Conservation (phyloP, 2,888 invertebrate genomes). For the Tenthredo mesomela region DNA sequence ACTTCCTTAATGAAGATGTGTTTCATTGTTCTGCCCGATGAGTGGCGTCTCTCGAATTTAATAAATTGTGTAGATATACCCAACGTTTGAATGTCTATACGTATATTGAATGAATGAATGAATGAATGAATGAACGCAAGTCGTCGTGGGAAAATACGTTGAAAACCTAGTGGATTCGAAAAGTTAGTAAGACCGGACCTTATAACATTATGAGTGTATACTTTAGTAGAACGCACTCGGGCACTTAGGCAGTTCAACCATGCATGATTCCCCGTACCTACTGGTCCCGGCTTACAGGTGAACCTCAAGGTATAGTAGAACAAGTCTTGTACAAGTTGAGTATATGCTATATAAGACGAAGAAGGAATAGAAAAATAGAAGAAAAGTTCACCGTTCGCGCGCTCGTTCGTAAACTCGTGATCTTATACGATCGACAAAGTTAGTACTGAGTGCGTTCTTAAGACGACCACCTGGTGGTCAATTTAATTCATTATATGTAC, state of each 20-base stretch:
- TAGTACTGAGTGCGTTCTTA: constrained; percentile 6
- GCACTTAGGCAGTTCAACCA: constrained; percentile 71
- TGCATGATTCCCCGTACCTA: constrained; percentile 72
- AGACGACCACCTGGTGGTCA: constrained; percentile 16
- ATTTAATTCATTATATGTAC: constrained; percentile 14
- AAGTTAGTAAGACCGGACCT: constrained; percentile 37
- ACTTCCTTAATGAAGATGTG: not conserved
- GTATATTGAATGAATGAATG: not conserved
- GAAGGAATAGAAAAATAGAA: constrained; percentile 9
- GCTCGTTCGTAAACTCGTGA: not conserved
- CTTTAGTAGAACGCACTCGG: constrained; percentile 48
- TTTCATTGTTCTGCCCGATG: not conserved
- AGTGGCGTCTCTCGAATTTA: not conserved
- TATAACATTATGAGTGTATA: constrained; percentile 6
- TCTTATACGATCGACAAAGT: constrained; percentile 18
- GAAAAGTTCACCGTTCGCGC: constrained; percentile 1
- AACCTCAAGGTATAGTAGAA: constrained; percentile 55
- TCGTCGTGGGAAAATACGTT: constrained; percentile 44
- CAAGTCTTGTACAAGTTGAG: constrained; percentile 29
- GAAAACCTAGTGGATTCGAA: constrained; percentile 31
- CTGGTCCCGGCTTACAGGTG: constrained; percentile 64
- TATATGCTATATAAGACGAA: not conserved
- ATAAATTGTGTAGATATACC: not conserved
- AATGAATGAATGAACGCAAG: constrained; percentile 21
- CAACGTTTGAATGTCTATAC: not conserved